A percentile compares a stretch with the other conserved stretches of the same genome.
These are phyloP conservation scores for Meandrusa payeni DNA, from an alignment of 2,888 invertebrate genomes.

Conservation along the genomic window DNA sequence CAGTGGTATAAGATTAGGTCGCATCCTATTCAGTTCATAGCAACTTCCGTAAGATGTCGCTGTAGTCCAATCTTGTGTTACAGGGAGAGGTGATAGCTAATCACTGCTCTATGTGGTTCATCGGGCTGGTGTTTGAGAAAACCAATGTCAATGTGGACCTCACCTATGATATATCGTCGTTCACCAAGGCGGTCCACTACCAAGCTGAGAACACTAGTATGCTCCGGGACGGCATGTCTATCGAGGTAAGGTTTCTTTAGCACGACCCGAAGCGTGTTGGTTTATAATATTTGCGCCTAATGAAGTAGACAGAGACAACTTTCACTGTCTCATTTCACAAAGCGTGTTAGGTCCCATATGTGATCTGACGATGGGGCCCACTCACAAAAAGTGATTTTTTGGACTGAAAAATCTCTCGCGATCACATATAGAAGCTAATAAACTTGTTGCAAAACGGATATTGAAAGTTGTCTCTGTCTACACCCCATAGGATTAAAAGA, in stretches of 20 bases:
- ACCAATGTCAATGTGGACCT: conserved; percentile 94
- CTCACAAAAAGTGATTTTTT: no score
- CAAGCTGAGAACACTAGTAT: conserved; percentile 87
- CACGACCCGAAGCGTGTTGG: no score
- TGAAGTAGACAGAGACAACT: no score
- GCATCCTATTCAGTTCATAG: neutral
- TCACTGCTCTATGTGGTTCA: conserved; percentile 97
- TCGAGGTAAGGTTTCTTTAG: conserved; percentile 74
- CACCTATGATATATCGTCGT: conserved; percentile 94
- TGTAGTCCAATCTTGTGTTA: conserved; percentile 10
- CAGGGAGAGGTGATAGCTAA: conserved; percentile 69
- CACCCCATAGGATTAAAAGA: no score
- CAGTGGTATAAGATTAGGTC: neutral
- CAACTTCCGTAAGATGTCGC: conserved; percentile 11
- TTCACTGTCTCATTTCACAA: no score
- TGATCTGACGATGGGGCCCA: no score
- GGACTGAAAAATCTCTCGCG: no score
- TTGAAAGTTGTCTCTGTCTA: no score
- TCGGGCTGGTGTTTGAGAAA: conserved; percentile 96
- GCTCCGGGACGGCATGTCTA: conserved; percentile 86
- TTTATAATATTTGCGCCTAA: no score
- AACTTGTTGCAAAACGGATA: no score
- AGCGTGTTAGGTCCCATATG: no score
- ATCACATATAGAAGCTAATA: no score
- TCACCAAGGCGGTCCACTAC: conserved; percentile 92